Percentiles rank a stretch among this genome's conserved stretches.
phyloP scores from a whole-genome alignment of 37 sponge, comb jelly and placozoan genomes.

The Geodia barretti region DNA sequence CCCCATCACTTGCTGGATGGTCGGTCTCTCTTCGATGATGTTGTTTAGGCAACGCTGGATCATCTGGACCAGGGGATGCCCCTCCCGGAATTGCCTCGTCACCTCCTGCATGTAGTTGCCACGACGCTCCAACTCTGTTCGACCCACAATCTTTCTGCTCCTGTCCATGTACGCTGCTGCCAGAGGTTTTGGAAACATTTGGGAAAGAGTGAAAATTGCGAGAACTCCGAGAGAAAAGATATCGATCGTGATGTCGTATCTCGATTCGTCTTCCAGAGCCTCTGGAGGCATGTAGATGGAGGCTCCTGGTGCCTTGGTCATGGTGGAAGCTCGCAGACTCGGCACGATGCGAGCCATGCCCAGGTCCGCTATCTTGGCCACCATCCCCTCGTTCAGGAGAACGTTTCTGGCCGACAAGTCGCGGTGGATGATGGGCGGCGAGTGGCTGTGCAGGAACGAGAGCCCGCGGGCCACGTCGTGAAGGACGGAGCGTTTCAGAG shows the following conservation, averaged over 20 bases:
- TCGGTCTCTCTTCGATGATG: no score
- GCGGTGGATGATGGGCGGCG: slow-evolving; percentile 4
- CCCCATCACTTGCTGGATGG: no score
- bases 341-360: not conserved
- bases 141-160: no score
- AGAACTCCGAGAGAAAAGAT: not conserved
- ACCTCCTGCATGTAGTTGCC: no score
- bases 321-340: not conserved
- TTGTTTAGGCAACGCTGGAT: no score
- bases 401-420: not conserved
- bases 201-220: no score
- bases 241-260: not conserved
- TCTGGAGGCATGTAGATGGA: not conserved
- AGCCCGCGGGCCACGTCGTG: slow-evolving; percentile 1
- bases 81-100: no score
- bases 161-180: no score
- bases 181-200: no score
- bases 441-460: not conserved
- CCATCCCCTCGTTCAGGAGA: not conserved
- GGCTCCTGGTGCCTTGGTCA: not conserved
- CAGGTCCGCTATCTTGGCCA: not conserved
- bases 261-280: not conserved
- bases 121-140: no score
- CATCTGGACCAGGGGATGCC: no score
- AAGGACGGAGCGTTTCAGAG: no score